A percentile compares a stretch with the other conserved stretches of the same genome.
phyloP scores from a whole-genome alignment of 2,797 vertebrate genomes.

The Harpagifer antarcticus region DNA sequence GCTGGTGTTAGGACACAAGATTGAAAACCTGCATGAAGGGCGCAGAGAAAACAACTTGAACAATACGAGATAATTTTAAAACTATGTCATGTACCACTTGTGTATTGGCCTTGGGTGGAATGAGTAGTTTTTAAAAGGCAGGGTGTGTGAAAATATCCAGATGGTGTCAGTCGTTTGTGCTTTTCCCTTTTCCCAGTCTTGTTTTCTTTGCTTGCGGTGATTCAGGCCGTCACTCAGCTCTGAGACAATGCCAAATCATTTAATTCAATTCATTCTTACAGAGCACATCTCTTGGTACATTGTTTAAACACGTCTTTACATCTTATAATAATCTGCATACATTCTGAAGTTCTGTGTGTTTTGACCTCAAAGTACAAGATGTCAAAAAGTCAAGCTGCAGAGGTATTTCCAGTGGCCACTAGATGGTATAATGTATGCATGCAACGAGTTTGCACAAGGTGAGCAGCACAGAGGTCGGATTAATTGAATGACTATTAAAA shows the following conservation, averaged over 20 bases:
- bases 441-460: constrained; percentile 34
- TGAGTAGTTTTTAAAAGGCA: constrained; percentile 41
- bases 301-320: no score
- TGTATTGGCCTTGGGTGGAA: constrained; percentile 61
- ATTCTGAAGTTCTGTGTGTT: neutral
- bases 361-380: constrained; percentile 37
- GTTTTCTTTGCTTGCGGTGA: constrained; percentile 67
- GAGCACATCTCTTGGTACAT: constrained; percentile 1
- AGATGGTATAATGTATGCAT: constrained; percentile 77
- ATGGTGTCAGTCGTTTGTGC: constrained; percentile 70
- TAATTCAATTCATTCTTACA: constrained; percentile 20
- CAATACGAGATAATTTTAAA: constrained; percentile 21
- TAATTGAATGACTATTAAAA: neutral
- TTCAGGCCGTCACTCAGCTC: constrained; percentile 38
- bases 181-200: constrained; percentile 50
- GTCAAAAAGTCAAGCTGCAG: constrained; percentile 38
- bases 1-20: constrained; percentile 44
- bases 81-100: constrained; percentile 45
- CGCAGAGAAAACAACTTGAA: neutral
- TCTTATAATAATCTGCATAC: neutral
- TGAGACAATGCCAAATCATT: constrained; percentile 43
- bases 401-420: constrained; percentile 73
- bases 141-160: constrained; percentile 73
- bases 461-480: constrained; percentile 8
- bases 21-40: constrained; percentile 7